Evolutionary conservation across 2,888 invertebrate species (phyloP), one percentile per base, ranked within the genome.

Genomic region (Eupithecia exiguata): DNA sequence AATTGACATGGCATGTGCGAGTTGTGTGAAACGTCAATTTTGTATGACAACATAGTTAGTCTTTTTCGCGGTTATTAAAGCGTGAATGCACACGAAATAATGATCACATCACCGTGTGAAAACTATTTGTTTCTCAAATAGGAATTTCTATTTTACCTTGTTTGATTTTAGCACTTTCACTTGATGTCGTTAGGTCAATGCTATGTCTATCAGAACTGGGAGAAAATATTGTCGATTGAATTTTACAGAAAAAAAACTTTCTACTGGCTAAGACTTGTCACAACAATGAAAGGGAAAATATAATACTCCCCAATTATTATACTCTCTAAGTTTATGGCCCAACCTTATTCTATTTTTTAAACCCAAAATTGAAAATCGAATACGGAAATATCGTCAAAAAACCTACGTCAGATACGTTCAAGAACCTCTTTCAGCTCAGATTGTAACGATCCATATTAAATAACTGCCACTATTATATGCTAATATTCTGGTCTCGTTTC

Each of bases 31-130:
- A 76, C 70, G 72, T 72, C 78, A 78, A 80, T 79, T 88, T 85
- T 80, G 79, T 86, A 88, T 90, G 87, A 88, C 87, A 88, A 87
- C 84, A 88, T 83, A 77, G 81, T 81, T 80, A 82, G 84, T 85
- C 88, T 89, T 82, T 89, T 83, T 89, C 84, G 81, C 86, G 89
- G 80, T 81, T 86, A 83, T 91, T 88, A 88, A 78, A 84, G 83
- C 84, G 83, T 88, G 83, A 81, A 79, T 72, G 78, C 58, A 62
- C 61, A 66, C 70, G 58, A 35, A 66, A 16, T 66, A 90, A 69
- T 91, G 89, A 91, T 87, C 88, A 89, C 89, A 87, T 88, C 87
- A 85, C 79, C 86, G 90, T 91, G 92, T 87, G 90, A 91, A 91
- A 80, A 82, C 25, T 82, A 80, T 82, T 82, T 86, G 14, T 86